phyloP scores from a whole-genome alignment of 2,888 invertebrate genomes.

The Agrotis puta region DNA sequence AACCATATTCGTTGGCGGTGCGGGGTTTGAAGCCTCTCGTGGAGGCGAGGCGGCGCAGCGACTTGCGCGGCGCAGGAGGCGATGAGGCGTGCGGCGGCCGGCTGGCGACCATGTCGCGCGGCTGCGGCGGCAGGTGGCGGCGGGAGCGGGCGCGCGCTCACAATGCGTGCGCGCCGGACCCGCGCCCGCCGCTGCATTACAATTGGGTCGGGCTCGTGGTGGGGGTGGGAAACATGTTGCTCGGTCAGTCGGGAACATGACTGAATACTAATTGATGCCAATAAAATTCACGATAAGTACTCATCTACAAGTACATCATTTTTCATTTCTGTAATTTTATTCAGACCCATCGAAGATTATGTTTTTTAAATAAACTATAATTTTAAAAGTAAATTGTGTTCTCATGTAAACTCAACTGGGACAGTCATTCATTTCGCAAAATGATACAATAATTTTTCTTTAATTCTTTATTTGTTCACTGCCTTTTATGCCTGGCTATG shows the following conservation, averaged over 20 bases:
- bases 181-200: conserved; percentile 84
- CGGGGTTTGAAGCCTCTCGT: conserved; percentile 87
- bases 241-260: conserved; percentile 87
- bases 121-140: conserved; percentile 76
- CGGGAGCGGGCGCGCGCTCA: conserved; percentile 80
- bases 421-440: no score
- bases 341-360: background rate
- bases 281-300: conserved; percentile 68
- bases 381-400: no score
- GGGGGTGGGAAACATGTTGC: conserved; percentile 90
- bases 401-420: no score
- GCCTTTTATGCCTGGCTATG: background rate
- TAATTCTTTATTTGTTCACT: background rate
- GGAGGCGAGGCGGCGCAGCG: conserved; percentile 88
- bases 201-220: conserved; percentile 87
- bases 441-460: no score
- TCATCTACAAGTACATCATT: conserved; percentile 41
- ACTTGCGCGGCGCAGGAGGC: conserved; percentile 86
- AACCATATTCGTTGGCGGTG: conserved; percentile 85
- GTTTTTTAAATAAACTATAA: background rate
- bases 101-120: conserved; percentile 88
- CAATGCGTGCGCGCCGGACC: conserved; percentile 82
- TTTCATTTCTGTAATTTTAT: conserved; percentile 12
- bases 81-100: conserved; percentile 87
- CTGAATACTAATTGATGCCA: conserved; percentile 80